These are phyloP conservation scores for Drosophila silvestris DNA, from an alignment of 2,888 invertebrate species.

Conservation along the genomic window DNA sequence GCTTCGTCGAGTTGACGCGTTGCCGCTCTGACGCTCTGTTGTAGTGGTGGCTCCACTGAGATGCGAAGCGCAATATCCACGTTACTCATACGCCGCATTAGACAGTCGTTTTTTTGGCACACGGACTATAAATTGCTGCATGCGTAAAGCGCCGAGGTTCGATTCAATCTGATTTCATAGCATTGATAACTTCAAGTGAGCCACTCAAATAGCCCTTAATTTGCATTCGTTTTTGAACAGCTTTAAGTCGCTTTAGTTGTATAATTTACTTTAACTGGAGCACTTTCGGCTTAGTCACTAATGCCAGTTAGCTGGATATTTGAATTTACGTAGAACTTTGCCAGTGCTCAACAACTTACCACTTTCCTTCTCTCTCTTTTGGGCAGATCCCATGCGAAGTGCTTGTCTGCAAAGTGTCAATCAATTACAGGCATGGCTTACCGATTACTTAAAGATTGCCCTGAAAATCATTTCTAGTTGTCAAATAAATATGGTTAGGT, in stretches of 20 bases:
- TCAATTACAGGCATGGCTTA: neutral
- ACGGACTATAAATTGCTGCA: constrained; percentile 24
- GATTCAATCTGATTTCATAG: constrained; percentile 29
- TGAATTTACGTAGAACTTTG: neutral
- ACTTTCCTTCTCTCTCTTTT: neutral
- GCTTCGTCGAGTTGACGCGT: neutral
- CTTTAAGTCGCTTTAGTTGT: neutral
- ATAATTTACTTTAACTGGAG: neutral
- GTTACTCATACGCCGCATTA: constrained; percentile 40
- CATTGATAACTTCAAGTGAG: constrained; percentile 24
- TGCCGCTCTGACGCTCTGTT: neutral
- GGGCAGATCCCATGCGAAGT: neutral
- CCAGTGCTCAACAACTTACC: neutral
- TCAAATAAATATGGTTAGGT: neutral
- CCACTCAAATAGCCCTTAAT: constrained; percentile 18
- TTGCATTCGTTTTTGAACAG: constrained; percentile 7
- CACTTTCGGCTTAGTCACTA: neutral
- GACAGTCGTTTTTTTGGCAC: constrained; percentile 1
- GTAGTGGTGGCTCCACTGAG: neutral
- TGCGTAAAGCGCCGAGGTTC: neutral
- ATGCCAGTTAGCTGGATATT: neutral
- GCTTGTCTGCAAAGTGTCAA: neutral
- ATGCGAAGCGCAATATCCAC: neutral
- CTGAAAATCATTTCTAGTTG: neutral
- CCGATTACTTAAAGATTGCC: neutral